Base-by-base conservation (phyloP, 2,113 vertebrate genomes). In the Myxocyprinus asiaticus region DNA sequence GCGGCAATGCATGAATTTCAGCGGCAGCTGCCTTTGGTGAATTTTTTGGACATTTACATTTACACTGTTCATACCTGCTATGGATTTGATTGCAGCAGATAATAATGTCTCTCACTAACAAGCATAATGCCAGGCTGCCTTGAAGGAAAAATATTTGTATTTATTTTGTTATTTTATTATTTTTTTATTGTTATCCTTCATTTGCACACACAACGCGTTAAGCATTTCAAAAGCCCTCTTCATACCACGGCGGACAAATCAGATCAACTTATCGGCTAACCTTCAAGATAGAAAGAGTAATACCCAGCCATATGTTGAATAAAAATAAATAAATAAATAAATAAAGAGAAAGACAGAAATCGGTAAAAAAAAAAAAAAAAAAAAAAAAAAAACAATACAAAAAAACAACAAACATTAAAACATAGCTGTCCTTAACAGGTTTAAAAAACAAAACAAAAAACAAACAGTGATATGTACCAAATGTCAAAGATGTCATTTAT, bases 251-350 rank as follows among this genome's bases (percentile, higher is more conserved):
- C 86, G 86, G 88, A 92, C 89, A 92, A 92, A 92, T 91, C 91
- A 88, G 89, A 91, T 92, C 89, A 92, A 90, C 87, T 89, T 90
- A 89, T 92, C 83, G 83, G 89, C 91, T 92, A 90, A 92, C 89
- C 90, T 92, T 92, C 91, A 90, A 83, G 79, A 89, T 83, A 86
- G 17, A 73, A 84, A 85, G 89, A 83, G 88, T 91, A 89, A 91
- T 88, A 85, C 87, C 87, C 80, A 81, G 85, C 86, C 85, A 85
- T 81, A 87, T 89, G 89, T 87, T 83, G 81, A 77, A 90, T 88
- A 85, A 80, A 85, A 84, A 81, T 81, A 33, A 33, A 33, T 33
- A 33, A 33, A 33, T 33, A 33, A 33, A 33, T 33, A 33, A 33
- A 33, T 3, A 33, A 33, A 33, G 22, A 33, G 22, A 33, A 33